Evolutionary conservation across 1,140 invertebrate genomes (phyloP), one percentile per base, ranked within the genome.

Genomic region (Pantala flavescens): DNA sequence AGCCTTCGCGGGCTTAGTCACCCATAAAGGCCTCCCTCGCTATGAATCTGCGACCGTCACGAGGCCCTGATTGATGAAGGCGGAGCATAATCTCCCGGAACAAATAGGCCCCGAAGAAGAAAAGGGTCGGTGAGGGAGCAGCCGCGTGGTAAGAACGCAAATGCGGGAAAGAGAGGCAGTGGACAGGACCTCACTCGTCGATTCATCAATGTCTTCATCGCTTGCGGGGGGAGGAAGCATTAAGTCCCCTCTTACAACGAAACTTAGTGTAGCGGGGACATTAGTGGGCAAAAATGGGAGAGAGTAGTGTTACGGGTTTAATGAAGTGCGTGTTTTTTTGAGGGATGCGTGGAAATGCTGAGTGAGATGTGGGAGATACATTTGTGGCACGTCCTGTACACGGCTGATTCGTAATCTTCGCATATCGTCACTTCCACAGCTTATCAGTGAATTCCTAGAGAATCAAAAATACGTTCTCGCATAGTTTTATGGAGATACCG

Each of bases 281-380:
- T 63, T 63, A 63, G 49, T 63, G 49, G n/a, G 49, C 49, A 63
- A 63, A 63, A 63, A 63, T 63, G 12, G 49, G 49, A 63, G 49
- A 63, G 49, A 63, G 49, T 1, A 21, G 49, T 3, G 12, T 21
- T 3, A 21, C n/a, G 49, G 49, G 49, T 21, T 7, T 63, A 63
- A 63, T 63, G 49, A 63, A 63, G 49, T 63, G 49, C n/a, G 49
- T 63, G 12, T 63, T 63, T 63, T 63, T 63, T 63, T 63, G n/a
- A 63, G 49, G 28, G 28, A 36, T 36, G 28, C 2, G 28, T 36
- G n/a, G n/a, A n/a, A n/a, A n/a, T n/a, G n/a, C n/a, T n/a, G n/a
- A n/a, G n/a, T n/a, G n/a, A n/a, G n/a, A n/a, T n/a, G n/a, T n/a
- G n/a, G n/a, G n/a, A n/a, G n/a, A n/a, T n/a, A n/a, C n/a, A n/a